These are phyloP conservation scores for Geopemphigus sp. DNA, from an alignment of 1,140 invertebrate genomes.

Conservation along the genomic window DNA sequence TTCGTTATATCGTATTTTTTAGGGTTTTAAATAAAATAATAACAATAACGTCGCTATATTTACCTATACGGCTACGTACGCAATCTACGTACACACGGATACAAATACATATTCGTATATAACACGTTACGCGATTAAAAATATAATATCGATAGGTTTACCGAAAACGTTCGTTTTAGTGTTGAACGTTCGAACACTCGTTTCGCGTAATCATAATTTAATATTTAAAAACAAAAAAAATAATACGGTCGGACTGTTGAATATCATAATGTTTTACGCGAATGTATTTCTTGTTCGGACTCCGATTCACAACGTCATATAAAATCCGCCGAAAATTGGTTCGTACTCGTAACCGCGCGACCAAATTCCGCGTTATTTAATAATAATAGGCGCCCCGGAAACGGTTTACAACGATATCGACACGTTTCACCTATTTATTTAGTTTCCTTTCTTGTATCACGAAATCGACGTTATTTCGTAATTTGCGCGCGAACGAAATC, in stretches of 20 bases:
- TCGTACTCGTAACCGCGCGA: neutral
- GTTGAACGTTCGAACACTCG: neutral
- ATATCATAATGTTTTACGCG: neutral
- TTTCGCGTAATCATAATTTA: neutral
- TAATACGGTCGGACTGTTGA: neutral
- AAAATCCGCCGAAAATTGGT: neutral
- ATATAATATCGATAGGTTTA: neutral
- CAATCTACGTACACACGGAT: too few relatives aligned
- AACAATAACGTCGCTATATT: too few relatives aligned
- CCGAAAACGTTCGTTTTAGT: neutral
- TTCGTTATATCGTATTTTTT: neutral
- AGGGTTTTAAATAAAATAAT: neutral
- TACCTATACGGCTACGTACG: too few relatives aligned
- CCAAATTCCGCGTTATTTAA: neutral
- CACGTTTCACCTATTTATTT: neutral
- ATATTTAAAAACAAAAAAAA: too few relatives aligned
- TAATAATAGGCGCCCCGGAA: neutral
- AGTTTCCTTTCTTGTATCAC: neutral
- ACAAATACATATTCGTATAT: neutral
- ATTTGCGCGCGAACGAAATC: neutral
- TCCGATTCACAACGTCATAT: neutral
- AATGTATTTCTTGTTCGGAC: neutral
- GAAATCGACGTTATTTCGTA: neutral
- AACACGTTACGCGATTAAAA: neutral
- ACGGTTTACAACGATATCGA: neutral